These are phyloP conservation scores for Upupa epops DNA, from an alignment of 2,113 vertebrate species.

Conservation along the genomic window DNA sequence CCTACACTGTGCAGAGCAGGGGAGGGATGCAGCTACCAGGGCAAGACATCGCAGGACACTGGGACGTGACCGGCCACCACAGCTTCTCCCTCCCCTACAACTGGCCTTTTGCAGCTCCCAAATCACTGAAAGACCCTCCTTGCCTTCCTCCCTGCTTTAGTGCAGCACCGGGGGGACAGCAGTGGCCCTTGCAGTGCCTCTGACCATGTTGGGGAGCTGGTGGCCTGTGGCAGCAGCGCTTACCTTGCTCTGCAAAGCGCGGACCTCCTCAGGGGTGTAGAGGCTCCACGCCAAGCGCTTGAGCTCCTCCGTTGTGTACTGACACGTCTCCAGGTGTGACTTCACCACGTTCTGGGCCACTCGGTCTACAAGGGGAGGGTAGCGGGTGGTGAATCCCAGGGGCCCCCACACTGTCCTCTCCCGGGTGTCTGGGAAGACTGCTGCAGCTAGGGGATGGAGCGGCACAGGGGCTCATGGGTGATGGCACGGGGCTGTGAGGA, in stretches of 20 bases:
- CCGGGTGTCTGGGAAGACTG: neutral
- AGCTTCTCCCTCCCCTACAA: fast-evolving
- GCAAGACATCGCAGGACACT: no score
- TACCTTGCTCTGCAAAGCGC: constrained; percentile 84
- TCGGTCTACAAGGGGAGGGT: constrained; percentile 73
- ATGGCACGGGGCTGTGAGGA: neutral
- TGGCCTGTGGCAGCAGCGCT: neutral
- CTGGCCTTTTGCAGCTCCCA: neutral
- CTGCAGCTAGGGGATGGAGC: neutral
- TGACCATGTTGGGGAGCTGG: fast-evolving
- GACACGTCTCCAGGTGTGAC: constrained; percentile 88
- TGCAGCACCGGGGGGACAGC: neutral
- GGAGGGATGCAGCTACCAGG: no score
- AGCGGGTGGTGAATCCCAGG: fast-evolving
- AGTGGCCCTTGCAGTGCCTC: neutral
- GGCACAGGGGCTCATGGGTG: fast-evolving
- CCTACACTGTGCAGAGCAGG: fast-evolving
- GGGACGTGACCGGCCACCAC: neutral
- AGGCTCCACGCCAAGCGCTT: constrained; percentile 84
- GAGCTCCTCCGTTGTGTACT: constrained; percentile 87
- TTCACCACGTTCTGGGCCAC: constrained; percentile 88
- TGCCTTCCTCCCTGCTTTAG: neutral
- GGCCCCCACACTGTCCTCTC: fast-evolving
- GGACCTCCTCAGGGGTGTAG: constrained; percentile 85
- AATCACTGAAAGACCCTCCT: neutral